Base-by-base conservation (phyloP, 2,797 vertebrate species). In the Salmo trutta region DNA sequence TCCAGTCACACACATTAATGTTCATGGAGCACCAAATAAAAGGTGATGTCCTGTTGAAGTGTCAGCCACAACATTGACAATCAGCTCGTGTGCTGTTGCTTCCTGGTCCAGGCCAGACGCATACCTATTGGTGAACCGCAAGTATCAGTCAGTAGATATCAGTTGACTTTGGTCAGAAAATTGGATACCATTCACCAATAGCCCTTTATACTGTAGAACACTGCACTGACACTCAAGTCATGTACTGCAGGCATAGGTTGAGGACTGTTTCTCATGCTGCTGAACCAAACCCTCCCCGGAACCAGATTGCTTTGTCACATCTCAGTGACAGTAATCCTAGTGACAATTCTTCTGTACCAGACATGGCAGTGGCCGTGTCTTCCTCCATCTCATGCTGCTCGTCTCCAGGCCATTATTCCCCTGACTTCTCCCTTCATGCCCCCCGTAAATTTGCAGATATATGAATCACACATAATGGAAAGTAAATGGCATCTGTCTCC, bases 51-150 rank as follows among this genome's bases (percentile, higher is more conserved):
- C 3, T 24, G 74, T 86, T 82, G 62, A 72, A 78, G 36, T 56
- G 24, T 47, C 77, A 77, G 86, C 85, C 64, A 71, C 65, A 31
- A 78, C 76, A 77, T 85, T 88, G 76, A 79, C 73, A 86, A 83
- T 88, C 82, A 75, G 67, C 75, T 75, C 66, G 16, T 76, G 71
- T 76, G 67, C 31, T 51, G 29, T 72, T 47, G 10, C 33, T 64
- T 71, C 15, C 54, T 77, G 67, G 41, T 47, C 41, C 41, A 14
- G 41, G 41, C 59, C 75, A 51, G 67, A 51, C 15, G 70, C 76
- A 72, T 80, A 31, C 73, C 75, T 52, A 74, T 54, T 66, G 77
- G 47, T 21, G 27, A 56, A 47, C 10, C 10, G 41, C 41, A 47
- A 14, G 41, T 47, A 47, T 47, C 41, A 47, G 41, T 47, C 41